phyloP scores from a whole-genome alignment of 2,797 vertebrate genomes.

The Paramormyrops hopkinsi region DNA sequence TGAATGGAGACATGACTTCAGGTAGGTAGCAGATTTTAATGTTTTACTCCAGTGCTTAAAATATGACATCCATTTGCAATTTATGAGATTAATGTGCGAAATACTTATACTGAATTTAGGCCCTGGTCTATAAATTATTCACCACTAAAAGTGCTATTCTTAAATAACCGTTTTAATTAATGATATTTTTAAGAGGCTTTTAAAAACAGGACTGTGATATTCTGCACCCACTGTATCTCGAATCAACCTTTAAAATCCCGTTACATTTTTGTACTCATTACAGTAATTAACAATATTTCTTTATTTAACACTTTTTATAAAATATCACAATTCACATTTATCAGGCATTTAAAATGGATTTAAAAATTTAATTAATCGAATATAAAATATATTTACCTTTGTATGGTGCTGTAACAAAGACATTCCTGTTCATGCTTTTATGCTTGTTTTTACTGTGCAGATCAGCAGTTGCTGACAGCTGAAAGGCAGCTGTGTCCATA shows the following conservation, averaged over 20 bases:
- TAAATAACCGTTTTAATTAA: background rate
- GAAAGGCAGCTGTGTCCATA: conserved; percentile 67
- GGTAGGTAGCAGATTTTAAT: conserved; percentile 12
- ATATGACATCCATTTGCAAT: background rate
- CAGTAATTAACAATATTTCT: background rate
- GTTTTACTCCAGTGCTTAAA: conserved; percentile 12
- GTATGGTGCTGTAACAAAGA: background rate
- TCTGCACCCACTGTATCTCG: background rate
- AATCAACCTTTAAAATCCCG: background rate
- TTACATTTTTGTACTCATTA: background rate
- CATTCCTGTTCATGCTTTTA: background rate
- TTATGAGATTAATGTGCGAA: background rate
- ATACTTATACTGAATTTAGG: background rate
- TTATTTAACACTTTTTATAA: background rate
- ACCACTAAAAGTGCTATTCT: background rate
- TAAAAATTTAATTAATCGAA: background rate
- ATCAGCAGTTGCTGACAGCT: conserved; percentile 31
- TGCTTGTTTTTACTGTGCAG: background rate
- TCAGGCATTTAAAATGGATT: background rate
- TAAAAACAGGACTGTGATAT: background rate
- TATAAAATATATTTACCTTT: background rate
- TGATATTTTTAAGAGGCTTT: background rate
- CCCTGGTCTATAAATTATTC: background rate
- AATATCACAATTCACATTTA: background rate
- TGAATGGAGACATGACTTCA: conserved; percentile 10